phyloP scores from a whole-genome alignment of 2,888 invertebrate species.

The Opisthograptis luteolata region DNA sequence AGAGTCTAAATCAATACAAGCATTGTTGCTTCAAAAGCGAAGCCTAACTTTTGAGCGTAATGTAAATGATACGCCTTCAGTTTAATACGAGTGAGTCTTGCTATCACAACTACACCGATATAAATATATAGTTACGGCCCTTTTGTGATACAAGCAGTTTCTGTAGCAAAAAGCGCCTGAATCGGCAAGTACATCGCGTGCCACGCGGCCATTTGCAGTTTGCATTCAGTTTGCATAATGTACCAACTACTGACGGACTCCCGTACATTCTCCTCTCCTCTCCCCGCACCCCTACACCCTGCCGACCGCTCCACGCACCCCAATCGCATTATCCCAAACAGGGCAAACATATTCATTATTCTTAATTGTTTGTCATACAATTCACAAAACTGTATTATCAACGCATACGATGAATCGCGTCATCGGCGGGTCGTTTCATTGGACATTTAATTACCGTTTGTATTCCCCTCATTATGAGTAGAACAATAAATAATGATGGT shows the following conservation, averaged over 20 bases:
- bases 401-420: conserved; percentile 55
- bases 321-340: conserved; percentile 56
- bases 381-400: conserved; percentile 55
- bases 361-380: conserved; percentile 59
- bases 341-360: conserved; percentile 60
- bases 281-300: conserved; percentile 1
- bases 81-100: no score
- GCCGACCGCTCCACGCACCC: conserved; percentile 30
- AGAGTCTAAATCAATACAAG: neutral
- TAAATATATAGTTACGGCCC: neutral
- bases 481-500: conserved; percentile 54
- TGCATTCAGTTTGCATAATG: conserved; percentile 47
- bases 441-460: conserved; percentile 53
- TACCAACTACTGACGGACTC: conserved; percentile 41
- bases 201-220: conserved; percentile 35
- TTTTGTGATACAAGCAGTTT: conserved; percentile 10
- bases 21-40: neutral
- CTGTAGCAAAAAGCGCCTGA: conserved; percentile 33
- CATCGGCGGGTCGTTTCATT: conserved; percentile 43
- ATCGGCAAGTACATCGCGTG: conserved; percentile 36
- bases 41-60: no score
- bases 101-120: no score
- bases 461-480: conserved; percentile 46
- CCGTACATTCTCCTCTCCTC: conserved; percentile 15
- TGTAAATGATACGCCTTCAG: no score